Conservation (phyloP, 2,797 vertebrate species). For the Myotis daubentonii region DNA sequence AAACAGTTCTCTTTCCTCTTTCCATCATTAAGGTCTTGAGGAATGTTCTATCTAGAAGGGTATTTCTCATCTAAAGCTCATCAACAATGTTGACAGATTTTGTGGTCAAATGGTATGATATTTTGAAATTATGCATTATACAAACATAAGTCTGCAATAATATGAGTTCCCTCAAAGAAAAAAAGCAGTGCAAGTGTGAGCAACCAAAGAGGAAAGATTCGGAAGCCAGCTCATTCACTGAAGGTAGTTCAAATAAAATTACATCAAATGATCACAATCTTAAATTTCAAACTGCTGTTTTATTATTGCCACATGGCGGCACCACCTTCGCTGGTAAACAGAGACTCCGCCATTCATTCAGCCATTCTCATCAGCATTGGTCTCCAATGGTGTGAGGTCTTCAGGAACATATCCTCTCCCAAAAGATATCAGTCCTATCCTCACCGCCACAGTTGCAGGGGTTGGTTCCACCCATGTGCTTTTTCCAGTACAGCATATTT, state of each 20-base stretch:
- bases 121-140: background rate
- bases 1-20: slow-evolving; percentile 19
- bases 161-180: background rate
- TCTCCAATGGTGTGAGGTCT: background rate
- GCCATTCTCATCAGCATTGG: background rate
- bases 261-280: background rate
- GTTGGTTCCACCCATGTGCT: background rate
- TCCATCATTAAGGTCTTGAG: slow-evolving; percentile 1
- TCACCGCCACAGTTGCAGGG: background rate
- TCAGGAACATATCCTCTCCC: background rate
- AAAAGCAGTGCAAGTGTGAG: slow-evolving; percentile 13
- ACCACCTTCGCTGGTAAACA: background rate
- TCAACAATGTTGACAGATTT: background rate
- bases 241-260: background rate
- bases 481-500: background rate
- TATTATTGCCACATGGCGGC: slow-evolving; percentile 27
- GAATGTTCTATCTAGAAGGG: background rate
- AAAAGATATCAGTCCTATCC: background rate
- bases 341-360: background rate
- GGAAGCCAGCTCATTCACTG: background rate
- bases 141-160: background rate
- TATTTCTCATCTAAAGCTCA: background rate
- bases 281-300: slow-evolving; percentile 24
- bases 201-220: background rate
- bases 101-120: background rate